These are phyloP conservation scores for Saturnia japonica DNA, from an alignment of 2,888 invertebrate genomes.

Conservation along the genomic window DNA sequence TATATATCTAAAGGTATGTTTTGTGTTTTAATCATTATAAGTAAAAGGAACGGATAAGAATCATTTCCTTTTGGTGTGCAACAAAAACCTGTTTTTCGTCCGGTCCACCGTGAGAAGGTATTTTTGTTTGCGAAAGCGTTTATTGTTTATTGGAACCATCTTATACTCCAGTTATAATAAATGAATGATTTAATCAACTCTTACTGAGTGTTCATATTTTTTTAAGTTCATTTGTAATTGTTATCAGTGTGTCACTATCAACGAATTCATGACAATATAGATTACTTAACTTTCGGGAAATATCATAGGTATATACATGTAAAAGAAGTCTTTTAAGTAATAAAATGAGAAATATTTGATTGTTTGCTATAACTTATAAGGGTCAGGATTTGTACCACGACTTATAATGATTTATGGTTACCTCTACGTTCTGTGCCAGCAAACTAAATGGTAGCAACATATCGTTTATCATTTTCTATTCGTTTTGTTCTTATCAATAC, in stretches of 20 bases:
- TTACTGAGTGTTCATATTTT: background rate
- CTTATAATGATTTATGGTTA: background rate
- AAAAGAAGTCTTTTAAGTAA: background rate
- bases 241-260: background rate
- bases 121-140: constrained; percentile 54
- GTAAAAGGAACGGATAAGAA: constrained; percentile 54
- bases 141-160: constrained; percentile 35
- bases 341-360: background rate
- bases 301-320: background rate
- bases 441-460: background rate
- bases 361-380: background rate
- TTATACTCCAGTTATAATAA: background rate
- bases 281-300: background rate
- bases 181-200: background rate
- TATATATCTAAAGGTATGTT: constrained; percentile 56
- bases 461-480: background rate
- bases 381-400: background rate
- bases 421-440: background rate
- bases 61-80: constrained; percentile 74
- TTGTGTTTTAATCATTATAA: constrained; percentile 53
- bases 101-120: constrained; percentile 75
- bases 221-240: background rate
- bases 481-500: constrained; percentile 3
- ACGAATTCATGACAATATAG: background rate
- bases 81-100: constrained; percentile 71